Base-by-base conservation (phyloP, 1,140 invertebrate genomes). In the Mya arenaria region DNA sequence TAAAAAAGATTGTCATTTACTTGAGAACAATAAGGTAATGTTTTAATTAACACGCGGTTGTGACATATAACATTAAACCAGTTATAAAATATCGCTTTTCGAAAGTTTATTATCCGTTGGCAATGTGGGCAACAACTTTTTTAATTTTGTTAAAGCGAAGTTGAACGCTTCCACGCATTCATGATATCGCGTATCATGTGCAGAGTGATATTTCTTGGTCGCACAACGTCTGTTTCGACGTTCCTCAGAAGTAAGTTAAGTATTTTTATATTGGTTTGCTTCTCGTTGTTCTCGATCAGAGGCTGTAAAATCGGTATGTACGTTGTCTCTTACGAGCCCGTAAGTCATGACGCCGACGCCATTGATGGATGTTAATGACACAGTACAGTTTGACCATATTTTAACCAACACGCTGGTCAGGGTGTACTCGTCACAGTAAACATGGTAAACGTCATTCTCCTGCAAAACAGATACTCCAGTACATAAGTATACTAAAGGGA, bases 81-180 rank as follows among this genome's bases (percentile, higher is more conserved):
- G 96, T 66, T 97, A 94, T 0, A 99, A 93, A 60, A 99, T 99
- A 93, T 99, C 98, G 90, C 99, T 98, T 93, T 99, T 99, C 4
- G 97, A 98, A 0, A 99, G 93, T 91, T 99, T 99, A 92, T 99
- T 98, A 91, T 99, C 98, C 0, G 97, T 97, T 0, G 98, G 98
- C 94, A 99, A 96, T 0, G 97, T 99, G 0, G 98, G 98, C 10
- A 99, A 97, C 36, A 99, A 93, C 88, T 97, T 96, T 30, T 98
- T 92, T 25, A 99, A 94, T 91, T 94, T 97, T 0, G 97, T 96
- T 91, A 99, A 99, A 0, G 98, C 98, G 0, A 97, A 97, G 82
- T 92, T 92, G 75, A 92, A 91, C 19, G 99, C 98, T 90, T 99
- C 98, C 89, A 99, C 98, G 0, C 98, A 94, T 96, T 97, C 98